Evolutionary conservation across 2,113 vertebrate species (phyloP).

Genomic region (Helogale parvula): DNA sequence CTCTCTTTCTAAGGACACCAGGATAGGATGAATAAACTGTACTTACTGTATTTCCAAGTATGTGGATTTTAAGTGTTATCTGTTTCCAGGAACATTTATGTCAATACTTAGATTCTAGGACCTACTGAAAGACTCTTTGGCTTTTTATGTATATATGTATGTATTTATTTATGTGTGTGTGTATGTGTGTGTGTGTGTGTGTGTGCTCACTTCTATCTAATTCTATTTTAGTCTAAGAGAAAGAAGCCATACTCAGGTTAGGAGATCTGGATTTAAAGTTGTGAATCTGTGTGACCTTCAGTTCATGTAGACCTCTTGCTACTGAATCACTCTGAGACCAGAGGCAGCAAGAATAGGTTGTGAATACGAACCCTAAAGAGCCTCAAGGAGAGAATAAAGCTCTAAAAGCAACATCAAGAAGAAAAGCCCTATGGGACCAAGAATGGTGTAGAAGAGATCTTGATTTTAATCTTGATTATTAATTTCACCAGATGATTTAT

Average conservation of each 20-base stretch:
- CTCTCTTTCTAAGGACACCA: conserved; percentile 16
- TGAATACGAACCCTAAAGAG: not conserved
- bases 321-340: not conserved
- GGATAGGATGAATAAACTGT: not conserved
- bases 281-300: not conserved
- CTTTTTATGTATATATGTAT: not conserved
- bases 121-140: not conserved
- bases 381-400: not conserved
- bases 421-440: not conserved
- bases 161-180: not conserved
- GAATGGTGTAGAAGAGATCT: not conserved
- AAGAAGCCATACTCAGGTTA: not conserved
- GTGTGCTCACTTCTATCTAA: not conserved
- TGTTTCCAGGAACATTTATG: not conserved
- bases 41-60: not conserved
- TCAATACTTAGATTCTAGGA: not conserved
- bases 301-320: not conserved
- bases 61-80: not conserved
- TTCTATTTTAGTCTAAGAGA: not conserved
- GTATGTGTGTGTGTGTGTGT: not conserved
- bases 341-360: not conserved
- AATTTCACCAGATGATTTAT: not conserved
- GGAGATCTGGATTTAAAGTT: not conserved
- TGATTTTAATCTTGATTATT: not conserved
- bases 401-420: not conserved